Percentiles rank a stretch among this genome's conserved stretches.
phyloP scores from a whole-genome alignment of 2,888 invertebrate species.

The Drosophila vallismaia region DNA sequence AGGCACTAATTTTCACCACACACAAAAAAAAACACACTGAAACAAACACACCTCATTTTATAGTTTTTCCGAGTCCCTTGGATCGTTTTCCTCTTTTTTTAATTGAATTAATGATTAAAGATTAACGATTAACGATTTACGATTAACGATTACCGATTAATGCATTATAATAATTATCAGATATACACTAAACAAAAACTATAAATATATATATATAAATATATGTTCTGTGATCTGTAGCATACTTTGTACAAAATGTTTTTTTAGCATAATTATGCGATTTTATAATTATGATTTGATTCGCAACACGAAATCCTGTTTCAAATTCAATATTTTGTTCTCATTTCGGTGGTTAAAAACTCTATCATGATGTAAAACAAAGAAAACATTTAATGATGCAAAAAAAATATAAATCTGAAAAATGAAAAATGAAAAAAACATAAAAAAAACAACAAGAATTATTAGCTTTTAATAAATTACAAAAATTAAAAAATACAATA shows the following conservation, averaged over 20 bases:
- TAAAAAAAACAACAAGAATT: slow-evolving; percentile 49
- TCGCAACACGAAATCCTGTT: slow-evolving; percentile 27
- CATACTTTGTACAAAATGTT: slow-evolving; percentile 84
- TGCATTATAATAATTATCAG: slow-evolving; percentile 49
- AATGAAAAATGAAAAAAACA: slow-evolving; percentile 28
- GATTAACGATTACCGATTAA: slow-evolving; percentile 44
- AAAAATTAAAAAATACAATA: slow-evolving; percentile 52
- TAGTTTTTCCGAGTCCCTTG: slow-evolving; percentile 26
- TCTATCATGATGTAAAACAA: slow-evolving; percentile 35
- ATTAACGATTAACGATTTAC: too few species aligned
- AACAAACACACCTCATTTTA: slow-evolving; percentile 36
- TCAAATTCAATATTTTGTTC: slow-evolving; percentile 27
- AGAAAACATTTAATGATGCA: slow-evolving; percentile 42
- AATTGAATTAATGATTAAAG: slow-evolving; percentile 28
- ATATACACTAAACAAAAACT: slow-evolving; percentile 38
- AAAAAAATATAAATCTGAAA: slow-evolving; percentile 38
- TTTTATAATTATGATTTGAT: slow-evolving; percentile 44
- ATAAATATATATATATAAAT: slow-evolving; percentile 61
- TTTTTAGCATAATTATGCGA: slow-evolving; percentile 78
- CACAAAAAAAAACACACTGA: slow-evolving; percentile 42
- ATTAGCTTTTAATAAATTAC: slow-evolving; percentile 66
- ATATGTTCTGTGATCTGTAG: slow-evolving; percentile 84
- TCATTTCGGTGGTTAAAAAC: slow-evolving; percentile 37
- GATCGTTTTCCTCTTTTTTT: slow-evolving; percentile 31
- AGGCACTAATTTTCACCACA: slow-evolving; percentile 51